Conservation (phyloP, 1,140 invertebrate genomes). For the Platorchestia sp. region DNA sequence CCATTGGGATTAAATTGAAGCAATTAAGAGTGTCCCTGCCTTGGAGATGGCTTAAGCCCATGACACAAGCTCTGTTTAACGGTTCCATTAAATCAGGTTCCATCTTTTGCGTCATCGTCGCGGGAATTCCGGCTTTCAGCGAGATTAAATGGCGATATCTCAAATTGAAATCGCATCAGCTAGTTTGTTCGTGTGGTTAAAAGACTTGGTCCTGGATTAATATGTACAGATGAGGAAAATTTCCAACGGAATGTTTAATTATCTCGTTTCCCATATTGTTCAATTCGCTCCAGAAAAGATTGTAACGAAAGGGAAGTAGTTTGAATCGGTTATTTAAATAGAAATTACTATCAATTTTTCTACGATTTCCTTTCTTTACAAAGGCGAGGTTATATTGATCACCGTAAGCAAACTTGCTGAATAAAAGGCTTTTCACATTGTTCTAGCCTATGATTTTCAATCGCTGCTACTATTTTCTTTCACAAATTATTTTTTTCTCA, state of each 20-base stretch:
- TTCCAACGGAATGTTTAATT: background rate
- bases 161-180: background rate
- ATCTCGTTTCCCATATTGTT: background rate
- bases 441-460: background rate
- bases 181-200: background rate
- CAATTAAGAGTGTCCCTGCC: slow-evolving; percentile 44
- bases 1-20: slow-evolving; percentile 47
- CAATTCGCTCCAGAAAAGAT: background rate
- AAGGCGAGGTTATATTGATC: background rate
- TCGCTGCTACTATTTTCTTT: background rate
- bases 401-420: background rate
- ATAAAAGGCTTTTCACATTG: background rate
- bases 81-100: slow-evolving; percentile 26
- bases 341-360: background rate
- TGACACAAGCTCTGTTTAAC: slow-evolving; percentile 48
- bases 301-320: background rate
- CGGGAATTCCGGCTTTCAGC: background rate
- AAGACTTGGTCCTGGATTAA: background rate
- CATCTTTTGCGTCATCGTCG: slow-evolving; percentile 30
- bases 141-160: slow-evolving; percentile 27
- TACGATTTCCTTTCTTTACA: background rate
- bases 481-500: background rate
- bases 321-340: background rate
- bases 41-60: slow-evolving; percentile 38
- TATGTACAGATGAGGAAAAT: background rate